Evolutionary conservation across 2,113 vertebrate genomes (phyloP).

Genomic region (Nematolebias whitei): DNA sequence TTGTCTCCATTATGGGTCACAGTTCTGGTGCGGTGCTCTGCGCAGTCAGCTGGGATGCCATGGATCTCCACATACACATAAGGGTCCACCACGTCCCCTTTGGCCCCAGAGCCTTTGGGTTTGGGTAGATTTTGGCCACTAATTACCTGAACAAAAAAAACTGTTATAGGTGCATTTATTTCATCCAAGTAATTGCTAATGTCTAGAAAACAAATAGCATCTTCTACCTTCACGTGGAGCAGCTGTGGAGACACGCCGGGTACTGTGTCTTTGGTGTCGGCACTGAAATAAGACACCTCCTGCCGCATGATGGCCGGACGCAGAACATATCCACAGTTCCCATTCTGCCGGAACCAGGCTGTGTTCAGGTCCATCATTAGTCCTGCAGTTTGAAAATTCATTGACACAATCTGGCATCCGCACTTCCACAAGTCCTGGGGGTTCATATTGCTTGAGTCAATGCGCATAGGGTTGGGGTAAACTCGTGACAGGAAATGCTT

Average conservation of each 20-base stretch:
- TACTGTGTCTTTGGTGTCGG: slow-evolving; percentile 90
- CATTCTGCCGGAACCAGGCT: slow-evolving; percentile 94
- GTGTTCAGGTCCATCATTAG: slow-evolving; percentile 96
- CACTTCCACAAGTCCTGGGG: slow-evolving; percentile 97
- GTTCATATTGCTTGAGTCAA: slow-evolving; percentile 96
- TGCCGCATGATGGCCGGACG: slow-evolving; percentile 95
- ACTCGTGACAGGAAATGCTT: slow-evolving; percentile 91
- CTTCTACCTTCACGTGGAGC: slow-evolving; percentile 81
- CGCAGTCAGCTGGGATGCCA: slow-evolving; percentile 93
- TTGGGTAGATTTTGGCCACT: slow-evolving; percentile 94
- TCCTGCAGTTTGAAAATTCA: slow-evolving; percentile 95
- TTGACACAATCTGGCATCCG: slow-evolving; percentile 92
- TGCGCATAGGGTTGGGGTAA: slow-evolving; percentile 89
- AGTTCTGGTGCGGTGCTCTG: slow-evolving; percentile 92
- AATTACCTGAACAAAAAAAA: slow-evolving; percentile 81
- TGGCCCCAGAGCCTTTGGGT: slow-evolving; percentile 91
- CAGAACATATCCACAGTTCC: slow-evolving; percentile 91
- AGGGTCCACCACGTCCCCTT: slow-evolving; percentile 94
- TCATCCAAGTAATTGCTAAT: background rate
- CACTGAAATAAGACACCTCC: slow-evolving; percentile 93
- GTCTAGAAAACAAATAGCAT: too few species aligned
- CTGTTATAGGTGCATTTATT: background rate
- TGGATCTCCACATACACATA: slow-evolving; percentile 95
- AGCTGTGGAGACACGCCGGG: slow-evolving; percentile 94
- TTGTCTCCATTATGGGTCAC: slow-evolving; percentile 92